Evolutionary conservation across 2,888 invertebrate genomes (phyloP), one percentile per base, ranked within the genome.

Genomic region (Thymelicus lineola): DNA sequence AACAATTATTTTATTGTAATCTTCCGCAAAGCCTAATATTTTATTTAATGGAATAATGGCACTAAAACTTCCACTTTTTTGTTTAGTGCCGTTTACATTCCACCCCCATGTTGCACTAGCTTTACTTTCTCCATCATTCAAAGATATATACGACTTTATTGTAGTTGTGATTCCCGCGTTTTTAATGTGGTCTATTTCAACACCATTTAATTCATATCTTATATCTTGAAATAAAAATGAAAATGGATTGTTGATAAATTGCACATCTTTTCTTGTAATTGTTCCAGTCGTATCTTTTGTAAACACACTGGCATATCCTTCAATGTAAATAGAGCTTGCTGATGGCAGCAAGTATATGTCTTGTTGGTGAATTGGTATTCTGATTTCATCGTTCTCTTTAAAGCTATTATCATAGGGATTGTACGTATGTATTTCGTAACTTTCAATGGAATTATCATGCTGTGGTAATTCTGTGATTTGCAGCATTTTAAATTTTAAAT

Each of bases 1-100:
- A 1, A 86, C 73, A 66, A 86, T 75, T 62, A 87, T 80, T 77
- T 82, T 83, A 46, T 79, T 79, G 71, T 83, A 87, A 74, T 87
- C 75, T 64, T 77, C 76, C 10, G 75, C 74, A 72, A 75, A 75
- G 0, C 75, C 75, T 55, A 77, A 38, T 48, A 77, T 15, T 36
- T 57, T 55, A 55, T 53, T 28, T 9, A 73, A 45, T 7, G 73
- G 71, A 35, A 73, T 66, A 35, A 72, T 6, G 61, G 63, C 66
- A 64, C 70, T 65, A 61, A 82, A 82, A 55, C 77, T 70, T 10
- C 79, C 80, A 38, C 71, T 38, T 38, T 48, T 65, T 7, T 71
- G 7, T 38, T 59, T 38, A 15, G 9, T 60, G 0, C 12, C 15
- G n/a, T 45, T 17, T 14, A 36, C 12, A 48, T 66, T 67, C 36